phyloP scores from a whole-genome alignment of 2,113 vertebrate genomes.

The Lepus europaeus region DNA sequence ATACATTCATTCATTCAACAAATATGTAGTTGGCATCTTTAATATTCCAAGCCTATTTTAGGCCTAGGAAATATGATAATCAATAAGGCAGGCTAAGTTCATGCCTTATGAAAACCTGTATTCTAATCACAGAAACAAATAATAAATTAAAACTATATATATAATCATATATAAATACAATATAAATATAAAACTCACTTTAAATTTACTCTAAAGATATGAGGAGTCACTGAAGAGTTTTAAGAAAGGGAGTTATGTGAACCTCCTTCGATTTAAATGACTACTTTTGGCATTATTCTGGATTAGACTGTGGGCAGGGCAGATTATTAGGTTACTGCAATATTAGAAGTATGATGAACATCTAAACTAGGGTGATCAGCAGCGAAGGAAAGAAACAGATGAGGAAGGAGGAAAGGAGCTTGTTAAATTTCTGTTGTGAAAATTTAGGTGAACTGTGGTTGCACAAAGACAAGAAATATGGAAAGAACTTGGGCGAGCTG shows the following conservation, averaged over 20 bases:
- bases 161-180: too few relatives aligned
- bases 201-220: neutral
- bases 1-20: neutral
- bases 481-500: neutral
- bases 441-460: neutral
- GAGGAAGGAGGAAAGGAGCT: neutral
- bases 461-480: neutral
- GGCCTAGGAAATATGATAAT: neutral
- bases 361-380: neutral
- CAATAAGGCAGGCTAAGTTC: neutral
- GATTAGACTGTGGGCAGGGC: accelerated
- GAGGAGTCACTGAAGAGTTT: neutral
- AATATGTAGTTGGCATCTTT: neutral
- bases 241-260: neutral
- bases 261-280: neutral
- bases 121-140: neutral
- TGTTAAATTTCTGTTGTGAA: neutral
- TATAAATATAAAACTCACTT: neutral
- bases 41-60: neutral
- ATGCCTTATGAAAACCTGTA: neutral
- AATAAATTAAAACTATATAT: neutral
- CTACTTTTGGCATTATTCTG: neutral
- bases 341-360: neutral
- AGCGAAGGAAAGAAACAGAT: neutral
- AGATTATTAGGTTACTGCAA: neutral